Evolutionary conservation across 2,797 vertebrate species (phyloP).

Genomic region (Melanotaenia parkinsoni): DNA sequence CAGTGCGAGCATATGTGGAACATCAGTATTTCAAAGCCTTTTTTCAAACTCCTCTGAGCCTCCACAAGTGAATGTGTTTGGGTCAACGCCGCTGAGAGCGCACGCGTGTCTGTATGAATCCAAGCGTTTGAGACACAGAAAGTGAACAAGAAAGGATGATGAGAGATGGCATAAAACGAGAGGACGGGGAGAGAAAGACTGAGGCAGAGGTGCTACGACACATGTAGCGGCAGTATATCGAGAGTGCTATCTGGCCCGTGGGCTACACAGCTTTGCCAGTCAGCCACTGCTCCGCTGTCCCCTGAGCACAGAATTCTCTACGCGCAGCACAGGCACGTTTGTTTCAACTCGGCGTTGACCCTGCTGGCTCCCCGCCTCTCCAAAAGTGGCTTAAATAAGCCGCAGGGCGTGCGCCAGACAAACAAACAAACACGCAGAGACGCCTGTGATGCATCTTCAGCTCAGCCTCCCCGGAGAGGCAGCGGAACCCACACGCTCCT

Average conservation of each 20-base stretch:
- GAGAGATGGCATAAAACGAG: constrained; percentile 42
- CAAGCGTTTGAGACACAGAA: constrained; percentile 53
- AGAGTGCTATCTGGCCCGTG: constrained; percentile 60
- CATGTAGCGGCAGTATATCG: constrained; percentile 42
- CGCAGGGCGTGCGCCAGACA: constrained; percentile 38
- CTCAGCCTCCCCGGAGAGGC: constrained; percentile 42
- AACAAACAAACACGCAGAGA: constrained; percentile 68
- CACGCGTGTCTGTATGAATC: constrained; percentile 7
- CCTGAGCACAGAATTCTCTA: constrained; percentile 41
- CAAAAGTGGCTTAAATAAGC: constrained; percentile 69
- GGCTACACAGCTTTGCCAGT: constrained; percentile 52
- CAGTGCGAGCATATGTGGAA: constrained; percentile 34
- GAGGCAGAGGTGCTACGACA: constrained; percentile 53
- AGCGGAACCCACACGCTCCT: constrained; percentile 46
- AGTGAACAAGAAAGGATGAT: constrained; percentile 40
- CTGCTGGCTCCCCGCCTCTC: constrained; percentile 36
- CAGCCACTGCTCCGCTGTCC: constrained; percentile 33
- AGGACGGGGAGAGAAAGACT: constrained; percentile 24
- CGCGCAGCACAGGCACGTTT: constrained; percentile 38
- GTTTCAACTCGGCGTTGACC: constrained; percentile 61
- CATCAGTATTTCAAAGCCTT: constrained; percentile 42
- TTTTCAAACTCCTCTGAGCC: constrained; percentile 53
- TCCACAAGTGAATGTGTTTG: constrained; percentile 56
- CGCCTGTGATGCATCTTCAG: constrained; percentile 43
- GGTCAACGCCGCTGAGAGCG: constrained; percentile 29